phyloP scores from a whole-genome alignment of 1,140 invertebrate species.

The Eufriesea mexicana region DNA sequence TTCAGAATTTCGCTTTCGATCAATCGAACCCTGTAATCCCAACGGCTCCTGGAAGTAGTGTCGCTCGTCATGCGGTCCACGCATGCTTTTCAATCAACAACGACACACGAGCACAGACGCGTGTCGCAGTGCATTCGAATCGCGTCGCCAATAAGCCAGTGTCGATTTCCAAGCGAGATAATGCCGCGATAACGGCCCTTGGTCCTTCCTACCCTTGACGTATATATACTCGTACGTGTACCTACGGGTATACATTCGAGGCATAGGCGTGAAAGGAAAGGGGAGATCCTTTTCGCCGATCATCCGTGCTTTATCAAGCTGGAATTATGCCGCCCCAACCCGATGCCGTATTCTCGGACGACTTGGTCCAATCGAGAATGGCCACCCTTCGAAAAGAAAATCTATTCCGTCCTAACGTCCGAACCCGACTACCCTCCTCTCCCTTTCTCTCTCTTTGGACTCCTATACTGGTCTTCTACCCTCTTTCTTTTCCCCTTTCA shows the following conservation, averaged over 20 bases:
- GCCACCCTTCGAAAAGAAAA: constrained; percentile 47
- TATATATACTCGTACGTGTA: not conserved
- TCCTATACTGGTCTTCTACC: too few species aligned
- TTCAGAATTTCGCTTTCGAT: constrained; percentile 46
- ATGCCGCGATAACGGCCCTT: constrained; percentile 53
- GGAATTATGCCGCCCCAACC: constrained; percentile 67
- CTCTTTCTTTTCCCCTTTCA: too few species aligned
- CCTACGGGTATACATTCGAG: not conserved
- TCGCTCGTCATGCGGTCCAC: constrained; percentile 8
- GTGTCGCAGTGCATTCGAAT: constrained; percentile 52
- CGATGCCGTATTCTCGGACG: constrained; percentile 65
- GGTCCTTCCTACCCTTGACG: constrained; percentile 13
- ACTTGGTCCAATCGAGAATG: constrained; percentile 62
- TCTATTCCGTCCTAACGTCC: constrained; percentile 60
- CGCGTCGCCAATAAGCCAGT: constrained; percentile 62
- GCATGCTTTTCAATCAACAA: constrained; percentile 52
- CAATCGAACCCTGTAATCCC: constrained; percentile 58
- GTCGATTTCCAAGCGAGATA: constrained; percentile 65
- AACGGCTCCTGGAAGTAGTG: constrained; percentile 17
- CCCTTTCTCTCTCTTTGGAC: not conserved
- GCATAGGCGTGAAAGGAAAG: not conserved
- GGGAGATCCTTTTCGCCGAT: constrained; percentile 67
- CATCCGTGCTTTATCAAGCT: constrained; percentile 69
- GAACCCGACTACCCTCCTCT: constrained; percentile 23
- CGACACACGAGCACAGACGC: not conserved